phyloP scores from a whole-genome alignment of 2,888 invertebrate species.

The Epistrophe eligans region DNA sequence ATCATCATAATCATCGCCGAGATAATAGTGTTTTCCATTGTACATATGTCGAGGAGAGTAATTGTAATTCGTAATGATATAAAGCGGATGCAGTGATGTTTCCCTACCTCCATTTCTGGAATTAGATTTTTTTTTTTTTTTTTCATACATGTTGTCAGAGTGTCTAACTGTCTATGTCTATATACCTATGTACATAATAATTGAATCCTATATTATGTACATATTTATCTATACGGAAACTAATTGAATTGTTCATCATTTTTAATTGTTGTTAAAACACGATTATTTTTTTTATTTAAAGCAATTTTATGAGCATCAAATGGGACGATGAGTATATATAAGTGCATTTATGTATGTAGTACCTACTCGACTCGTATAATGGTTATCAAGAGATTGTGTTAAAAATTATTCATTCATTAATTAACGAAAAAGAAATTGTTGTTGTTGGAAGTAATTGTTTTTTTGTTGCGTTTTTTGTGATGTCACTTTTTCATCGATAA shows the following conservation, averaged over 20 bases:
- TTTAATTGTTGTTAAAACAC: slow-evolving; percentile 35
- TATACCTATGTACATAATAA: no score
- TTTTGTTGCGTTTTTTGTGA: neutral
- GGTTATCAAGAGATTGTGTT: slow-evolving; percentile 17
- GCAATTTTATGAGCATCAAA: neutral
- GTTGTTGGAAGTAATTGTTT: neutral
- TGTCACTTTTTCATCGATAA: slow-evolving; percentile 36
- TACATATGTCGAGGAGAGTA: neutral
- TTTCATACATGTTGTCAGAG: neutral
- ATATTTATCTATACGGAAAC: neutral
- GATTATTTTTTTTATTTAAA: neutral
- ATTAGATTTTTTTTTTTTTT: neutral
- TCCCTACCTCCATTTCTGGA: slow-evolving; percentile 16
- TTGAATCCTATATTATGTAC: no score
- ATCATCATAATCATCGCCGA: slow-evolving; percentile 41
- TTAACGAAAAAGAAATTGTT: slow-evolving; percentile 14
- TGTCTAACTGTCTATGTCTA: neutral
- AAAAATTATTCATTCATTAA: slow-evolving; percentile 17
- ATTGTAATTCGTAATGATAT: slow-evolving; percentile 35
- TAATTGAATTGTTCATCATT: slow-evolving; percentile 18
- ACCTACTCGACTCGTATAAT: neutral
- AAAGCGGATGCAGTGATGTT: slow-evolving; percentile 46
- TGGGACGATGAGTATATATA: slow-evolving; percentile 3
- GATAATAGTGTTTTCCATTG: slow-evolving; percentile 48
- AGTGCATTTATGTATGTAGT: neutral